These are phyloP conservation scores for Stomatorhinus walkeri DNA, from an alignment of 2,797 vertebrate species.

Conservation along the genomic window DNA sequence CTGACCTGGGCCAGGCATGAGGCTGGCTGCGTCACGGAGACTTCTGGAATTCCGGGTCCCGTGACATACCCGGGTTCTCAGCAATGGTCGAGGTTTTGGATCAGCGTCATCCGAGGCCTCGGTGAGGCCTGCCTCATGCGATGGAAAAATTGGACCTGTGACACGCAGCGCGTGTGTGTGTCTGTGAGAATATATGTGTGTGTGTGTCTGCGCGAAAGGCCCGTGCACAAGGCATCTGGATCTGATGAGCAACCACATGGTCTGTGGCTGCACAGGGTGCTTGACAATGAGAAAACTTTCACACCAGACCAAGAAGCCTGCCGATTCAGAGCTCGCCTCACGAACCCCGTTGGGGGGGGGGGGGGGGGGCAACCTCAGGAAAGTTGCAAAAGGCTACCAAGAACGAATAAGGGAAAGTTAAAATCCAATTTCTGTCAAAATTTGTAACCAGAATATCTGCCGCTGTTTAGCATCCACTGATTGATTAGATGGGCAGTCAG, in stretches of 20 bases:
- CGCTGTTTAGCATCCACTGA: background rate
- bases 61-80: background rate
- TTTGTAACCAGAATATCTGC: slow-evolving; percentile 28
- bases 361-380: slow-evolving; percentile 11
- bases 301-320: slow-evolving; percentile 15
- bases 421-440: background rate
- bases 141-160: slow-evolving; percentile 47
- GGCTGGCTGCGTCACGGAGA: slow-evolving; percentile 20
- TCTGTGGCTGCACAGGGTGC: slow-evolving; percentile 31
- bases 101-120: slow-evolving; percentile 15
- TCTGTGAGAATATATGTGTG: slow-evolving; percentile 31
- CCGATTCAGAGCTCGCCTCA: slow-evolving; percentile 1
- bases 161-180: slow-evolving; percentile 11
- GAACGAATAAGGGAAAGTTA: background rate
- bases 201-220: slow-evolving; percentile 18
- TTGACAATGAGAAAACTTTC: slow-evolving; percentile 22
- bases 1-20: background rate
- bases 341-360: slow-evolving; percentile 11
- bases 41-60: background rate
- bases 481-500: background rate
- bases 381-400: background rate
- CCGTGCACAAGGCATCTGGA: slow-evolving; percentile 52
- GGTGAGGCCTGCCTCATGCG: slow-evolving; percentile 36
- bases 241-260: slow-evolving; percentile 48
- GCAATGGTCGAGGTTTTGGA: slow-evolving; percentile 26